Evolutionary conservation across 2,113 vertebrate genomes (phyloP).

Genomic region (Ochotona curzoniae): DNA sequence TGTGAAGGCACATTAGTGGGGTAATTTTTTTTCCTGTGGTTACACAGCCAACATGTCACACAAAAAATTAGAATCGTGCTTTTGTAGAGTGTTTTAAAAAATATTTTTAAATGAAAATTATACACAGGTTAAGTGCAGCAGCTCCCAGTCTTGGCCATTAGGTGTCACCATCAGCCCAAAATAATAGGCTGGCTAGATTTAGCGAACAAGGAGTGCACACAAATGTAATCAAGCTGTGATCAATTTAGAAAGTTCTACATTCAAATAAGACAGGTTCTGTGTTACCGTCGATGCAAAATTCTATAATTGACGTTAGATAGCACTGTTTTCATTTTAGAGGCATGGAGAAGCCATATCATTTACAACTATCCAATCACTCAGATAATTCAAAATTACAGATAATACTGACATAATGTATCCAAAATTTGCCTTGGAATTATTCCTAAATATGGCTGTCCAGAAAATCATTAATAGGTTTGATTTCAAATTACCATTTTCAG

Average conservation of each 20-base stretch:
- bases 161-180: slow-evolving; percentile 63
- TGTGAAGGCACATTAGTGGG: neutral
- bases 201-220: neutral
- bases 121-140: slow-evolving; percentile 8
- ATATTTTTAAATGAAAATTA: slow-evolving; percentile 30
- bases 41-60: slow-evolving; percentile 14
- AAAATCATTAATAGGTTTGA: neutral
- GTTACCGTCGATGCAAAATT: neutral
- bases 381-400: slow-evolving; percentile 22
- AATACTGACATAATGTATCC: neutral
- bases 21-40: neutral
- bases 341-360: neutral
- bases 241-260: slow-evolving; percentile 32
- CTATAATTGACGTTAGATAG: slow-evolving; percentile 22
- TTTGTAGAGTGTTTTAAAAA: slow-evolving; percentile 35
- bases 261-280: slow-evolving; percentile 5
- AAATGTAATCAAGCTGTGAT: neutral
- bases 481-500: neutral
- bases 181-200: neutral
- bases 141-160: slow-evolving; percentile 58
- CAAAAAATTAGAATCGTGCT: slow-evolving; percentile 51
- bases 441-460: slow-evolving; percentile 16
- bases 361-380: neutral
- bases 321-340: slow-evolving; percentile 35
- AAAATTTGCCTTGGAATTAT: slow-evolving; percentile 25